Evolutionary conservation across 2,888 invertebrate genomes (phyloP).

Genomic region (Eupeodes latifasciatus): DNA sequence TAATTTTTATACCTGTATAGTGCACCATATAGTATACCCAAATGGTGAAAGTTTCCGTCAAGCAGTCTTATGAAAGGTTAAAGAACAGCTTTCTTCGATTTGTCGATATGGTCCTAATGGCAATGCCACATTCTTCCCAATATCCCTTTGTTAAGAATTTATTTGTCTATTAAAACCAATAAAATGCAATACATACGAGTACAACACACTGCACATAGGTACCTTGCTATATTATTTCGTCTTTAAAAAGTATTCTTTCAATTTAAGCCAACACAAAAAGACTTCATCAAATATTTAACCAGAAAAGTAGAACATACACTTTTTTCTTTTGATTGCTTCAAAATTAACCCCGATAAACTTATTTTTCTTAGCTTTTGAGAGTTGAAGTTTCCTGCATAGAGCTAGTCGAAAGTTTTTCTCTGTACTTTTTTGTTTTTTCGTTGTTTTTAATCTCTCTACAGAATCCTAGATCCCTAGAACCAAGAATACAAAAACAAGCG

Average conservation of each 20-base stretch:
- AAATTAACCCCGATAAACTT: conserved; percentile 42
- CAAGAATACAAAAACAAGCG: conserved; percentile 50
- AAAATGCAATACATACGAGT: no score
- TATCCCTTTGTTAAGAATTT: no score
- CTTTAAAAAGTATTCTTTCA: conserved; percentile 5
- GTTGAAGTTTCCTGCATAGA: conserved; percentile 16
- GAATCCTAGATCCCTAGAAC: conserved; percentile 39
- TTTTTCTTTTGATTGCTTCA: conserved; percentile 31
- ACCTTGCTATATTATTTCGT: not conserved
- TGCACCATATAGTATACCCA: no score
- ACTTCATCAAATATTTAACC: conserved; percentile 49
- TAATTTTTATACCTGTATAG: no score
- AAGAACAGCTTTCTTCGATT: no score
- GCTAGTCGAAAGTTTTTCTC: conserved; percentile 13
- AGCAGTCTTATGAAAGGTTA: no score
- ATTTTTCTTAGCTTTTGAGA: conserved; percentile 21
- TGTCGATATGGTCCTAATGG: no score
- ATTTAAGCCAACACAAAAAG: conserved; percentile 29
- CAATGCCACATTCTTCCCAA: no score
- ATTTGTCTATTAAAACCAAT: no score
- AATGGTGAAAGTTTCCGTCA: no score
- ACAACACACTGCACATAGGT: not conserved
- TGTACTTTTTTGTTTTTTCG: not conserved
- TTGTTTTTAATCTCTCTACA: conserved; percentile 12
- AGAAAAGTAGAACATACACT: conserved; percentile 31